Evolutionary conservation across 2,888 invertebrate genomes (phyloP).

Genomic region (Linnaemya tessellans): DNA sequence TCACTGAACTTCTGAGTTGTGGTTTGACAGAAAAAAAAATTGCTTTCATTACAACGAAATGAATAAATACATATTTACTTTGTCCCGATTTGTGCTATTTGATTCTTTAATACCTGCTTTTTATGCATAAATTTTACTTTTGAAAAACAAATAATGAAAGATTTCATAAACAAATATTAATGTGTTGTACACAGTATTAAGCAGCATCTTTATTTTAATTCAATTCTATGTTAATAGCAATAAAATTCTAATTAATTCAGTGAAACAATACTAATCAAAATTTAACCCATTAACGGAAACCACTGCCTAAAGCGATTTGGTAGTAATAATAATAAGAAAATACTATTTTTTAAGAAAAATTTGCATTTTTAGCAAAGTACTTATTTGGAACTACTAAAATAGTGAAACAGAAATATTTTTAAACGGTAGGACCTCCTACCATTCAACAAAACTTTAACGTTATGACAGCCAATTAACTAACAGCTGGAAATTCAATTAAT

Average conservation of each 20-base stretch:
- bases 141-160: constrained; percentile 18
- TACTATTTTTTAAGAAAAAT: too few species aligned
- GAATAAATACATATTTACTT: not conserved
- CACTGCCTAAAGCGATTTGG: not conserved
- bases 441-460: not conserved
- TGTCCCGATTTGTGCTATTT: not conserved
- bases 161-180: constrained; percentile 15
- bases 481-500: constrained; percentile 6
- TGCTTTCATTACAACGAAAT: not conserved
- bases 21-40: too few species aligned
- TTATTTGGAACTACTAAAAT: too few species aligned
- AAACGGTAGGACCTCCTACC: not conserved
- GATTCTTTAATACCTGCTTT: constrained; percentile 14
- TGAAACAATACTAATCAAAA: constrained; percentile 7
- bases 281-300: constrained; percentile 54
- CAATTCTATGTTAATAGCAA: constrained; percentile 50
- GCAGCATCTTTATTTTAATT: constrained; percentile 58
- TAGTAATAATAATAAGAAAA: too few species aligned
- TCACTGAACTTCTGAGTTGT: not conserved
- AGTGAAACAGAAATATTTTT: too few species aligned
- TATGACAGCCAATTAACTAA: not conserved
- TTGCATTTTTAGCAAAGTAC: not conserved
- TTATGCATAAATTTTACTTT: constrained; percentile 26
- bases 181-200: constrained; percentile 35
- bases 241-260: constrained; percentile 44